These are phyloP conservation scores for Hyperopisus bebe DNA, from an alignment of 2,113 vertebrate species.

Conservation along the genomic window DNA sequence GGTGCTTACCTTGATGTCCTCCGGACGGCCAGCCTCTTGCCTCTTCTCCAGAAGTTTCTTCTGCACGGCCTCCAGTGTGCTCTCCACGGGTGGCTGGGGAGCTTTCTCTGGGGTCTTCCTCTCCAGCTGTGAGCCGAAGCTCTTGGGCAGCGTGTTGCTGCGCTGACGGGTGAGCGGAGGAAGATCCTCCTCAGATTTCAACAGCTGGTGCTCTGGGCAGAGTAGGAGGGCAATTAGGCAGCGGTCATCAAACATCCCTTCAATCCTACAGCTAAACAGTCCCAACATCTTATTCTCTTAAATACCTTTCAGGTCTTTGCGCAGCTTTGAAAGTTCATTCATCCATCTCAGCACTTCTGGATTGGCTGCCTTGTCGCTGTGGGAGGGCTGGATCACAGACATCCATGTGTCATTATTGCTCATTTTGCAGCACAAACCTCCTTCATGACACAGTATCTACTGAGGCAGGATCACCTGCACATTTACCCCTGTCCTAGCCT, in stretches of 20 bases:
- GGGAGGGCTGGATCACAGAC: conserved; percentile 74
- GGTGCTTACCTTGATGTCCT: conserved; percentile 85
- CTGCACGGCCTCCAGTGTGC: conserved; percentile 75
- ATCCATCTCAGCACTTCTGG: conserved; percentile 92
- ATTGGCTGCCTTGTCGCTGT: conserved; percentile 89
- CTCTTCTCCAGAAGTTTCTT: conserved; percentile 90
- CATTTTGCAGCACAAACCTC: not conserved
- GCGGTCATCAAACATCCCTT: not conserved
- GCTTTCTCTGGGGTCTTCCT: conserved; percentile 79
- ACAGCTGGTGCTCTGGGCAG: conserved; percentile 74
- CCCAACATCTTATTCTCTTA: not conserved
- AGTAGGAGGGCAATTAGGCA: not conserved
- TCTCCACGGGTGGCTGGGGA: conserved; percentile 74
- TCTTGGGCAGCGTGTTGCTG: conserved; percentile 94
- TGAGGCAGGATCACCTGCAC: not conserved
- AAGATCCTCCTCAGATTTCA: conserved; percentile 85
- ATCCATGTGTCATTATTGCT: not conserved
- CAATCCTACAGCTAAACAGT: not conserved
- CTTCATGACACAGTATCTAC: not conserved
- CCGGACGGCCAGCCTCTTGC: conserved; percentile 72
- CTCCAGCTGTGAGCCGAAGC: conserved; percentile 93
- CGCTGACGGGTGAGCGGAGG: conserved; percentile 81
- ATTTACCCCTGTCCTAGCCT: not conserved
- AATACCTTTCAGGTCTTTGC: conserved; percentile 91
- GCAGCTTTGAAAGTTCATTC: conserved; percentile 85